Conservation (phyloP, 2,113 vertebrate species). For the Prolemur simus region DNA sequence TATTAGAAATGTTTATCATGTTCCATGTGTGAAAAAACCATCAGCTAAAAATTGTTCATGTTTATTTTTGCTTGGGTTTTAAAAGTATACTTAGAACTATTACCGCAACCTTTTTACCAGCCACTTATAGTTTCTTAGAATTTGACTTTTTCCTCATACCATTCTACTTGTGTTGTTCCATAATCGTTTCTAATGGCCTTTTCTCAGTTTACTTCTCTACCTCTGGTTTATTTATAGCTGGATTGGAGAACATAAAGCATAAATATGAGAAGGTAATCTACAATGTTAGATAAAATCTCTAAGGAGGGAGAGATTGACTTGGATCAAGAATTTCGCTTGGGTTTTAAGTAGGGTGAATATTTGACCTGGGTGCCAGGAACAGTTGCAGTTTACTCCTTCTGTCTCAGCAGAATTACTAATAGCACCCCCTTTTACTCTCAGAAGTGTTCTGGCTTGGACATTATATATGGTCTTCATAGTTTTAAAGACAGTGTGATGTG, state of each 20-base stretch:
- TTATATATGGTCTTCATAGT: not conserved
- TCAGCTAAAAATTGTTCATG: not conserved
- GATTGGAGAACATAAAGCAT: not conserved
- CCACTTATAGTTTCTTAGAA: not conserved
- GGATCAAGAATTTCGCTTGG: not conserved
- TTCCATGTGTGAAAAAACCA: not conserved
- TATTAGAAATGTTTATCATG: not conserved
- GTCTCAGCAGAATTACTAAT: not conserved
- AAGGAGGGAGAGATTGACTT: not conserved
- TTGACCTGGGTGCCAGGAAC: not conserved
- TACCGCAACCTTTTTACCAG: not conserved
- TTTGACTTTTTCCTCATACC: not conserved
- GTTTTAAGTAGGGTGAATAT: not conserved
- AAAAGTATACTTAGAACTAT: not conserved
- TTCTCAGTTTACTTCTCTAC: not conserved
- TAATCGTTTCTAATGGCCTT: not conserved
- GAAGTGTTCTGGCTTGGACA: not conserved
- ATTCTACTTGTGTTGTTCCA: not conserved
- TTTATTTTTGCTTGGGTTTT: not conserved
- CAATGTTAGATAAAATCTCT: conserved; percentile 12
- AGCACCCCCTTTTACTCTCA: not conserved
- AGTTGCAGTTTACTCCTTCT: not conserved
- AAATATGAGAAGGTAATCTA: not conserved
- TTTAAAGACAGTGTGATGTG: not conserved
- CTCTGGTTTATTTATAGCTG: conserved; percentile 8